Conservation (phyloP, 2,113 vertebrate genomes). For the Neoarius graeffei region DNA sequence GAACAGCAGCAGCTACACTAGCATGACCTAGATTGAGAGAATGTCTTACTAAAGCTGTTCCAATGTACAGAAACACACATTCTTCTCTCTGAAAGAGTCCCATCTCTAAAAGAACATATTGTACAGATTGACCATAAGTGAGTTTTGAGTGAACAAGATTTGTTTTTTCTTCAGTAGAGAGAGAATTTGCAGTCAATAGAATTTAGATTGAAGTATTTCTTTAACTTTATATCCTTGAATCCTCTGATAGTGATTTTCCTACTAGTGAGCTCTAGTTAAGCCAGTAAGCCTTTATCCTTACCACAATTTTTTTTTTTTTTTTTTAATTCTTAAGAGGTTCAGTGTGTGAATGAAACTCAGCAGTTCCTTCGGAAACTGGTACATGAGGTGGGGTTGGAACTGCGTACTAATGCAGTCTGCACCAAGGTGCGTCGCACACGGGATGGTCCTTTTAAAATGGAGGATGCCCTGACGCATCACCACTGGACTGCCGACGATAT, state of each 20-base stretch:
- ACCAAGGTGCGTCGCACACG: constrained; percentile 80
- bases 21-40: not conserved
- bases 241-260: not conserved
- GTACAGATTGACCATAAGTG: not conserved
- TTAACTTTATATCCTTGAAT: not conserved
- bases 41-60: not conserved
- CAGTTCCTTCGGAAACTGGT: constrained; percentile 84
- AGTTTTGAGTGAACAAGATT: not conserved
- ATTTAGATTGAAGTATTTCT: not conserved
- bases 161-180: not conserved
- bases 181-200: not conserved
- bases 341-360: constrained; percentile 90
- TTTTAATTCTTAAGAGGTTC: constrained; percentile 77
- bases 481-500: constrained; percentile 81
- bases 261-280: not conserved
- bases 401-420: constrained; percentile 84
- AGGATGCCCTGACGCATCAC: constrained; percentile 76
- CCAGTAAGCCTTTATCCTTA: not conserved
- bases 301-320: not conserved
- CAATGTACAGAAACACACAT: not conserved
- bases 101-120: not conserved
- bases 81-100: not conserved
- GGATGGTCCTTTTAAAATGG: constrained; percentile 81
- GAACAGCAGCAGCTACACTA: not conserved
- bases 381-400: constrained; percentile 90